Conservation (phyloP, 2,888 invertebrate species). For the Dimorphilus gyrociliatus region DNA sequence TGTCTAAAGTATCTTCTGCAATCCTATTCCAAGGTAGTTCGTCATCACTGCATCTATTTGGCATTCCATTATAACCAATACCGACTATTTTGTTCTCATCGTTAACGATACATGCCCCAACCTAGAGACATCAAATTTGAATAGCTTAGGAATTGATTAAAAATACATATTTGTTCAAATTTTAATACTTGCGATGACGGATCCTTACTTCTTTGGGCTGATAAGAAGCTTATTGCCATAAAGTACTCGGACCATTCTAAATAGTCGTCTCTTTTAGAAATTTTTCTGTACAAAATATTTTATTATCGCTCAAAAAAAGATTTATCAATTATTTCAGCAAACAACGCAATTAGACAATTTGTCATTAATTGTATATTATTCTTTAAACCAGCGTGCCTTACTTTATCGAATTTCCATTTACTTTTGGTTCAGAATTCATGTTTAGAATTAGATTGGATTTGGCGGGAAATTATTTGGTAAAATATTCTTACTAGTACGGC, state of each 20-base stretch:
- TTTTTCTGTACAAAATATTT: too few species aligned
- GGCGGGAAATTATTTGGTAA: too few species aligned
- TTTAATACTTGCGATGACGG: constrained; percentile 61
- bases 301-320: too few species aligned
- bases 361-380: too few species aligned
- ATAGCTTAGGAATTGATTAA: background rate
- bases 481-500: too few species aligned
- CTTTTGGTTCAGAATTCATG: too few species aligned
- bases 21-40: constrained; percentile 71
- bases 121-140: constrained; percentile 21
- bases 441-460: too few species aligned
- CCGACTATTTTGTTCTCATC: constrained; percentile 70
- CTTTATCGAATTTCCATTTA: too few species aligned
- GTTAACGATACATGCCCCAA: constrained; percentile 82
- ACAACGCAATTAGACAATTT: too few species aligned
- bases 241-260: constrained; percentile 84
- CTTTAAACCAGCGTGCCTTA: too few species aligned
- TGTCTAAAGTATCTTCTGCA: constrained; percentile 46
- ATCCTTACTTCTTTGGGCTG: constrained; percentile 85
- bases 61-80: constrained; percentile 94
- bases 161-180: background rate
- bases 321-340: too few species aligned
- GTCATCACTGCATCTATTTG: constrained; percentile 66
- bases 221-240: constrained; percentile 77
- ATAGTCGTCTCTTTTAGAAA: constrained; percentile 45